Base-by-base conservation (phyloP, 2,888 invertebrate species). In the Nebria salina region DNA sequence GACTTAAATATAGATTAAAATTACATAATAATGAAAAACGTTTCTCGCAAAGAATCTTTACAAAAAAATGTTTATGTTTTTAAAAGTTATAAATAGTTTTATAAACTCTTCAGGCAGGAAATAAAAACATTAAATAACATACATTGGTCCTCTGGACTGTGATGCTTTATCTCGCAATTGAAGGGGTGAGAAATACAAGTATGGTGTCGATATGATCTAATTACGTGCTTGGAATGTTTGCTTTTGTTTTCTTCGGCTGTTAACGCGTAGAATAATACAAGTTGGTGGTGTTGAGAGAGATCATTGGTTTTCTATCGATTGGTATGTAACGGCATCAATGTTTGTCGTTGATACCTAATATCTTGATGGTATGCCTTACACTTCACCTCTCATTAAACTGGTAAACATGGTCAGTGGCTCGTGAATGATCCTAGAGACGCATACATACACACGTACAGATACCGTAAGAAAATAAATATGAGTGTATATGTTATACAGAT, bases 331-430 rank as follows among this genome's bases (percentile, higher is more conserved):
- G 73, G 76, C 13, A 66, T 66, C 65, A 76, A 54, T 76, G 76
- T 64, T 43, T 42, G 64, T 70, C 70, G 72, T n/a, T 75, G 81
- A 81, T 81, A 81, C 65, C 72, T 72, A 81, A 81, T 81, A 81
- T 66, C 76, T 72, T 13, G 54, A 76, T 73, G 81, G 81, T 81
- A 81, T 81, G 81, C 65, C 81, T 76, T 81, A 81, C 76, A 81
- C 81, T 81, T 81, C 81, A 81, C 76, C 81, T 81, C 81, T 81
- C 81, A 81, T 81, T 81, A 81, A 70, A 65, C 73, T 76, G 81
- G 72, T 81, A 76, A 81, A 76, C 76, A 81, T 81, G 76, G 72
- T 65, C 81, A 81, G 11, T 81, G 81, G 73, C 76, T 81, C 76
- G 81, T 81, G 76, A 81, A 80, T 70, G 70, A 26, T 34, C 26